A percentile compares a stretch with the other conserved stretches of the same genome.
These are phyloP conservation scores for Bombus picipes DNA, from an alignment of 1,140 invertebrate genomes.

Conservation along the genomic window DNA sequence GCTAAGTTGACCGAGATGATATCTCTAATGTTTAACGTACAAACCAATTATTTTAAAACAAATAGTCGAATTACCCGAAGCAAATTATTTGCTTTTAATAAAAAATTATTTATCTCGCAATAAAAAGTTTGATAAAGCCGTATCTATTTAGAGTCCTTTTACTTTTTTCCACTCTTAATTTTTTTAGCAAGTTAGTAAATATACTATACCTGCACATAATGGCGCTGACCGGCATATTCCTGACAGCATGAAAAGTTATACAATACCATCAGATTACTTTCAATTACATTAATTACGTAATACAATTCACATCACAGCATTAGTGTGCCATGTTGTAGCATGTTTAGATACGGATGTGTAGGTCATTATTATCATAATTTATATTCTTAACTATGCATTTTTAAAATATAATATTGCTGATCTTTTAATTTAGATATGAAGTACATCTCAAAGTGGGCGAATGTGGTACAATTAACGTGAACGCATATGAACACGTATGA, in stretches of 20 bases:
- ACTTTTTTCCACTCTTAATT: background rate
- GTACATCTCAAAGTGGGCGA: background rate
- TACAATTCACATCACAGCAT: background rate
- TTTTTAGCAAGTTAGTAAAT: slow-evolving; percentile 19
- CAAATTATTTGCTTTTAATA: background rate
- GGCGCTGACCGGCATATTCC: slow-evolving; percentile 92
- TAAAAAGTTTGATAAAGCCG: background rate
- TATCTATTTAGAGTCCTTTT: background rate
- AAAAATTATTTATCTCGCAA: background rate
- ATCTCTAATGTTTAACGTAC: background rate
- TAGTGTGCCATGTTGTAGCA: background rate
- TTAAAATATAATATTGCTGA: background rate
- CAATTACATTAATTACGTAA: slow-evolving; percentile 7
- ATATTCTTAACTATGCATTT: background rate
- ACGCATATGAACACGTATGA: background rate
- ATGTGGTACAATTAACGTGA: background rate
- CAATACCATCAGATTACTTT: slow-evolving; percentile 58
- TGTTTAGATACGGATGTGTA: background rate
- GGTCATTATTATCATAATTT: background rate
- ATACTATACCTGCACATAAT: slow-evolving; percentile 88
- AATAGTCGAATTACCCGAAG: background rate
- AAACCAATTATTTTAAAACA: background rate
- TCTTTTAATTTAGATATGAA: background rate
- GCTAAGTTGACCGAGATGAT: background rate
- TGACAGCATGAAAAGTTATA: slow-evolving; percentile 83